These are phyloP conservation scores for Ischnus inquisitorius DNA, from an alignment of 2,888 invertebrate genomes.

Conservation along the genomic window DNA sequence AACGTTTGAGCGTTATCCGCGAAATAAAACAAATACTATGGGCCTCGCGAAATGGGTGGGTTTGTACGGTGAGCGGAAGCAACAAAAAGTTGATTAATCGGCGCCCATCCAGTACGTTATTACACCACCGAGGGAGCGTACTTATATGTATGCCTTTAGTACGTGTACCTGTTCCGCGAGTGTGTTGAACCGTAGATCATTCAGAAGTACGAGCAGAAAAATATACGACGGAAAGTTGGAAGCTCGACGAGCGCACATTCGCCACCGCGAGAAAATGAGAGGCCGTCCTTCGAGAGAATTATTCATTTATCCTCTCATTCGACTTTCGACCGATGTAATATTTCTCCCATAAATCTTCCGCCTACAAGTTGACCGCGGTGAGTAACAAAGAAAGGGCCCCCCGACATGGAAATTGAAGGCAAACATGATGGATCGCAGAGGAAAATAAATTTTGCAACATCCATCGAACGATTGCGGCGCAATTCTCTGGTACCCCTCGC, in stretches of 20 bases:
- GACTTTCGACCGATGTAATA: not conserved
- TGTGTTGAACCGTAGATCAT: not conserved
- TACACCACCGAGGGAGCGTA: not conserved
- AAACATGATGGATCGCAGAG: not conserved
- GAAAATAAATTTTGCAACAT: slow-evolving; percentile 17
- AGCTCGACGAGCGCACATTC: not conserved
- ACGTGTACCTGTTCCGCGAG: too few relatives aligned
- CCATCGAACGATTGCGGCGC: not conserved
- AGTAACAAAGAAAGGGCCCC: not conserved
- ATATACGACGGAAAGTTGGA: not conserved
- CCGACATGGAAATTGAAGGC: not conserved
- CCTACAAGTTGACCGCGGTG: not conserved
- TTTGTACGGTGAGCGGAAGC: not conserved
- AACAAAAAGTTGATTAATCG: slow-evolving; percentile 65
- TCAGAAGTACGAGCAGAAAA: not conserved
- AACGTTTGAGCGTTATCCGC: not conserved
- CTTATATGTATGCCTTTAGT: not conserved
- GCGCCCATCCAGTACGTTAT: slow-evolving; percentile 13
- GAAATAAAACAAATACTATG: not conserved
- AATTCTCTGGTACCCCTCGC: not conserved
- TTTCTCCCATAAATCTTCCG: not conserved
- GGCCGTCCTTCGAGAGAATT: not conserved
- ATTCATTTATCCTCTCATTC: slow-evolving; percentile 12
- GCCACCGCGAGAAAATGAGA: not conserved
- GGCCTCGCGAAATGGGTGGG: not conserved